Base-by-base conservation (phyloP, 2,113 vertebrate genomes). In the Todiramphus chloris region DNA sequence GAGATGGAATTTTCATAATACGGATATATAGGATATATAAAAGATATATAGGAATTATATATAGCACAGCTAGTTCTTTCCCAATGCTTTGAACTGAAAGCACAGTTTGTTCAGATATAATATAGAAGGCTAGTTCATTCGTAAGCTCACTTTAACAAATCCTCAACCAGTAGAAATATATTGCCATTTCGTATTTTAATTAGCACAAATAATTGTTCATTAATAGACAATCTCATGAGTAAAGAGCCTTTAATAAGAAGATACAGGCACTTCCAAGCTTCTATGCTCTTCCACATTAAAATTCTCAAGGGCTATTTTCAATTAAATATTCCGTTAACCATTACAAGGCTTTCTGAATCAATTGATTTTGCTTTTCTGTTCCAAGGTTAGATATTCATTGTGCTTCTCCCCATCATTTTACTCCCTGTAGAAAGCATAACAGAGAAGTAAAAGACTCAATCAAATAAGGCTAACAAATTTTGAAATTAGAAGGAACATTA, bases 131-230 rank as follows among this genome's bases (percentile, higher is more conserved):
- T 87, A 83, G 78, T 64, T 82, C 82, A 33, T 72, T 87, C 2
- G 0, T 58, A 94, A 94, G 27, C 69, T 90, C 79, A 81, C 58
- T 96, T 89, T 87, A 95, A 91, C 44, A 59, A 28, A 70, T 72
- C 33, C 51, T 94, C 78, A 96, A 94, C 60, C 19, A 70, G 35
- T 89, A 44, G 28, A 94, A 76, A 73, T 64, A 60, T 41, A 97
- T 93, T 95, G 68, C 37, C 51, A 23, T 87, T 94, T 97, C 91
- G 44, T 96, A 84, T 95, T 97, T 97, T 95, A 93, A 90, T 67
- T 91, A 94, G 41, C n/a, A 51, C 43, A 95, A 96, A 94, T 84
- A 74, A 69, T 89, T 86, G 48, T 74, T 83, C 70, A 75, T 97
- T 89, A 88, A 93, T 82, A 96, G 87, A 51, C 63, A 75, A 83